These are phyloP conservation scores for Tetragnatha montana DNA, from an alignment of 2,888 invertebrate genomes.

Conservation along the genomic window DNA sequence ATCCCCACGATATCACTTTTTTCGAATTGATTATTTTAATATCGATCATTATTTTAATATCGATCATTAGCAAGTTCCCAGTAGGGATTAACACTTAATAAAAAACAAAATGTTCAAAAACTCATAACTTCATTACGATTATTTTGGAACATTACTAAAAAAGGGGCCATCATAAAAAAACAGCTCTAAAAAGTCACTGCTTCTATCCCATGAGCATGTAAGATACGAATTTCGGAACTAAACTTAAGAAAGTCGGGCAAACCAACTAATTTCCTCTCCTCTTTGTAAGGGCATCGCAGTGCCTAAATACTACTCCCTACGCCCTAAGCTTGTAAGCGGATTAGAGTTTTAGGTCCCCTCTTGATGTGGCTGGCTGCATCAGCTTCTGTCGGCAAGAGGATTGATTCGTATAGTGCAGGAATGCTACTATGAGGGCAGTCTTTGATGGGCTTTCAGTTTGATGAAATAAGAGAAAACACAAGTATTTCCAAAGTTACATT, in stretches of 20 bases:
- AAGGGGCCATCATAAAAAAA: too few relatives aligned
- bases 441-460: background rate
- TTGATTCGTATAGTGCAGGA: background rate
- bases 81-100: too few relatives aligned
- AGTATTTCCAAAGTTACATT: background rate
- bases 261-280: background rate
- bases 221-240: too few relatives aligned
- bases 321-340: background rate
- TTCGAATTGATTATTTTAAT: too few relatives aligned
- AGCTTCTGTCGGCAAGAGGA: background rate
- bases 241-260: background rate
- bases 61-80: too few relatives aligned
- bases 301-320: background rate
- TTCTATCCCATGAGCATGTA: too few relatives aligned
- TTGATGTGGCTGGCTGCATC: background rate
- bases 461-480: background rate
- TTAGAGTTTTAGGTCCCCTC: background rate
- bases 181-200: too few relatives aligned
- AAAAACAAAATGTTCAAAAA: too few relatives aligned
- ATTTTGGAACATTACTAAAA: too few relatives aligned
- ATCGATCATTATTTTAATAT: too few relatives aligned
- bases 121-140: too few relatives aligned
- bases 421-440: background rate
- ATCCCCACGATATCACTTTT: too few relatives aligned
- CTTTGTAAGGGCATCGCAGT: background rate